phyloP scores from a whole-genome alignment of 2,888 invertebrate genomes.

The Eugnorisma glareosa region DNA sequence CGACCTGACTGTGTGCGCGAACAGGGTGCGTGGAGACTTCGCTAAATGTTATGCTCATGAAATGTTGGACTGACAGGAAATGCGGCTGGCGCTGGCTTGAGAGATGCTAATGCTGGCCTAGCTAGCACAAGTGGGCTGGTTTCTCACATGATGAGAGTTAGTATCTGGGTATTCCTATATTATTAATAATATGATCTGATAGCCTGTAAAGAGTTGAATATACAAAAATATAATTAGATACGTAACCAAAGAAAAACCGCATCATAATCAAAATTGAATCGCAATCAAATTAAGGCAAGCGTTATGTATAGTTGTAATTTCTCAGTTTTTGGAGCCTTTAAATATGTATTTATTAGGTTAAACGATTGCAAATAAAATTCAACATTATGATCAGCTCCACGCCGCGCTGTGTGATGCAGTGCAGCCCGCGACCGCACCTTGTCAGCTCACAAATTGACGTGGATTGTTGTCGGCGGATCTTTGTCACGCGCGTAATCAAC shows the following conservation, averaged over 20 bases:
- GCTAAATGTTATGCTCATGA: background rate
- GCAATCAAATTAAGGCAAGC: background rate
- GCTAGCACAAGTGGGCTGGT: background rate
- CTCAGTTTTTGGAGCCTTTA: background rate
- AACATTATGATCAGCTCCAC: slow-evolving; percentile 50
- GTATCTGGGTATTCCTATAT: background rate
- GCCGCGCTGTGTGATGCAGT: slow-evolving; percentile 48
- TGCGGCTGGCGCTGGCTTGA: background rate
- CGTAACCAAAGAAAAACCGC: background rate
- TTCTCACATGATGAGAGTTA: background rate
- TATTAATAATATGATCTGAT: background rate
- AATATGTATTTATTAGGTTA: background rate
- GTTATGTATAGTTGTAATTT: background rate
- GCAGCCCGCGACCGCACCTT: slow-evolving; percentile 84
- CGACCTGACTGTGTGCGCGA: slow-evolving; percentile 73
- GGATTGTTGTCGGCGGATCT: slow-evolving; percentile 87
- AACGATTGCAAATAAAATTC: background rate
- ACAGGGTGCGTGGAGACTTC: slow-evolving; percentile 66
- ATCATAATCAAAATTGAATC: background rate
- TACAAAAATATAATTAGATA: background rate
- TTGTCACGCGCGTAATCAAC: slow-evolving; percentile 79
- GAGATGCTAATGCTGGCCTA: background rate
- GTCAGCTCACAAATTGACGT: slow-evolving; percentile 88
- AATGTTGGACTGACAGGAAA: background rate
- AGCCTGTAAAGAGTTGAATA: background rate